Evolutionary conservation across 2,888 invertebrate genomes (phyloP).

Genomic region (Dorcus hopei): DNA sequence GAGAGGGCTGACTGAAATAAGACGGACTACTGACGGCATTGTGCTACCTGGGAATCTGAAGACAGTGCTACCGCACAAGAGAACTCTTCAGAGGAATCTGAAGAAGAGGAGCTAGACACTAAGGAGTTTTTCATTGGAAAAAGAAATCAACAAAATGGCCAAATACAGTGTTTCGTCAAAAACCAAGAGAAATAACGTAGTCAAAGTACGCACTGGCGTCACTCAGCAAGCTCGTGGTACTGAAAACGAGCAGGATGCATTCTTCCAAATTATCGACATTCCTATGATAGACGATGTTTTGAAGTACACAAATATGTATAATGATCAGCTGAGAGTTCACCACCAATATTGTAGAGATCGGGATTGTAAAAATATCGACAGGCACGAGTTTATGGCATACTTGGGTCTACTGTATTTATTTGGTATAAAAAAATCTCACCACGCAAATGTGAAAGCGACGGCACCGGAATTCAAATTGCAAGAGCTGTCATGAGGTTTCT

Average conservation of each 20-base stretch:
- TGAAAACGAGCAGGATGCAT: constrained; percentile 14
- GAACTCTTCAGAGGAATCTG: neutral
- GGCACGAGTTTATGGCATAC: constrained; percentile 11
- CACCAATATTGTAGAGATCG: neutral
- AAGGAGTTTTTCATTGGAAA: neutral
- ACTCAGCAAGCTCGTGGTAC: too few species aligned
- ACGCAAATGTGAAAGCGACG: too few species aligned
- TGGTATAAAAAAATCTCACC: constrained; percentile 1
- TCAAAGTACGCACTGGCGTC: too few species aligned
- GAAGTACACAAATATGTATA: too few species aligned
- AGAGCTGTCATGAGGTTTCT: neutral
- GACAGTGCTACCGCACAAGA: neutral
- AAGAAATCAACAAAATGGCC: constrained; percentile 9
- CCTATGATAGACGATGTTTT: constrained; percentile 19
- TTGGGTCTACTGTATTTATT: neutral
- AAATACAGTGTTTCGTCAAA: neutral
- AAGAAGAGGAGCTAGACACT: neutral
- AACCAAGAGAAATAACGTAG: neutral
- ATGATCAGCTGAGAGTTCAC: too few species aligned
- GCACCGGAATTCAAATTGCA: neutral
- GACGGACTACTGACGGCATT: too few species aligned
- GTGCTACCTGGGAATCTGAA: too few species aligned
- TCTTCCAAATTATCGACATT: constrained; percentile 25
- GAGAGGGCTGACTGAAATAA: too few species aligned
- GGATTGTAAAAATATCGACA: constrained; percentile 15